Base-by-base conservation (phyloP, 2,113 vertebrate genomes). In the Trematocara unimaculatum region DNA sequence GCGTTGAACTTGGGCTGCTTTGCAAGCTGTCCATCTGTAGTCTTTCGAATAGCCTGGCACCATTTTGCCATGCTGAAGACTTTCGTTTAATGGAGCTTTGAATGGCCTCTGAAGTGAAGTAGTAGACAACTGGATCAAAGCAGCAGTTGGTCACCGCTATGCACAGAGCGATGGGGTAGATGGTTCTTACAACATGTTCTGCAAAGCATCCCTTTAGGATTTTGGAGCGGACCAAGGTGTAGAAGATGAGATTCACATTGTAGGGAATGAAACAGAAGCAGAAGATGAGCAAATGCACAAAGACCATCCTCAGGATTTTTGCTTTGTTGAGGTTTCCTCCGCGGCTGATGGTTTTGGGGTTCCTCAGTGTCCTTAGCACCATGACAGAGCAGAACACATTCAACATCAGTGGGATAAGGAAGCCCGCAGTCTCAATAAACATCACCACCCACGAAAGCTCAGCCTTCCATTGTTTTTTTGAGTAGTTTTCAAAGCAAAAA, bases 211-310 rank as follows among this genome's bases (percentile, higher is more conserved):
- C 98, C 42, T 95, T 83, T 74, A 98, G 95, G 1, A 94, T 91
- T 9, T 98, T 98, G 18, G 98, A 97, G 89, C 99, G 98, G 94
- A 99, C 98, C 67, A 99, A 92, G 12, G 99, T 96, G 31, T 99
- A 99, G 86, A 99, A 97, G 23, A 99, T 97, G 62, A 99, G 96
- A 55, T 98, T 99, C 40, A 99, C 8, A 0, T 99, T 99, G 70
- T 98, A 99, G 47, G 99, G 99, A 70, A 99, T 97, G 91, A 99
- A 99, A 80, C 98, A 99, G 94, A 98, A 98, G 90, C 98, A 99
- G 94, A 99, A 99, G 92, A 99, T 98, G 79, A 97, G 84, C 85
- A 99, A 94, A 89, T 99, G 98, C 80, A 99, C 98, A 31, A 97
- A 85, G 92, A 99, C 97, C 98, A 99, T 99, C 93, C 96, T 97